phyloP scores from a whole-genome alignment of 1,140 invertebrate genomes.

The Mycetomoellerius zeteki region DNA sequence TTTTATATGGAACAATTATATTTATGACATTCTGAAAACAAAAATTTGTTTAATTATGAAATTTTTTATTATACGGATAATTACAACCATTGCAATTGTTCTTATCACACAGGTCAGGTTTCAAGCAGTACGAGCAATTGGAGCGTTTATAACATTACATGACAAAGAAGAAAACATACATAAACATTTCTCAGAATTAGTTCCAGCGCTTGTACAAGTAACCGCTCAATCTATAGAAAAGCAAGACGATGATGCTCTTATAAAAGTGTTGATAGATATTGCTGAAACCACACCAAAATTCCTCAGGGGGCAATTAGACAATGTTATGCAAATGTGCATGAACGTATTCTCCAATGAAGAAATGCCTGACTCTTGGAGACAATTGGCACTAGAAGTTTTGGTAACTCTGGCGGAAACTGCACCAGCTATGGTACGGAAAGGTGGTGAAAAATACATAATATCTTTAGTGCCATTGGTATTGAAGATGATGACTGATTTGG shows the following conservation, averaged over 20 bases:
- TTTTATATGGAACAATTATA: background rate
- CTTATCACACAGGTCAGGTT: slow-evolving; percentile 88
- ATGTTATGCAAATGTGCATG: slow-evolving; percentile 96
- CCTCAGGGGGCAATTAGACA: slow-evolving; percentile 94
- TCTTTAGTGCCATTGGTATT: slow-evolving; percentile 94
- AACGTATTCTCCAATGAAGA: slow-evolving; percentile 91
- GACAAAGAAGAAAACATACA: slow-evolving; percentile 96
- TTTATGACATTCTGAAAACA: slow-evolving; percentile 20
- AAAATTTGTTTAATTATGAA: background rate
- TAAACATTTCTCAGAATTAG: slow-evolving; percentile 94
- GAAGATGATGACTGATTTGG: slow-evolving; percentile 98
- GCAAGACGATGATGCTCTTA: slow-evolving; percentile 95
- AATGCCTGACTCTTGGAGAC: slow-evolving; percentile 94
- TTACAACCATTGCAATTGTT: slow-evolving; percentile 34
- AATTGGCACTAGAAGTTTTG: slow-evolving; percentile 97
- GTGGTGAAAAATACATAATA: slow-evolving; percentile 93
- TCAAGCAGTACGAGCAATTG: slow-evolving; percentile 94
- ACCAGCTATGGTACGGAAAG: slow-evolving; percentile 97
- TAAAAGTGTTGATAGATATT: slow-evolving; percentile 97
- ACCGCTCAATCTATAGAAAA: slow-evolving; percentile 93
- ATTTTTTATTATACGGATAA: slow-evolving; percentile 1
- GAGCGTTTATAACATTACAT: slow-evolving; percentile 96
- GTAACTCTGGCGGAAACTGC: slow-evolving; percentile 98
- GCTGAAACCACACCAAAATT: slow-evolving; percentile 97
- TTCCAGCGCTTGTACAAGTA: slow-evolving; percentile 91